phyloP scores from a whole-genome alignment of 2,888 invertebrate genomes.

The Polia nebulosa region DNA sequence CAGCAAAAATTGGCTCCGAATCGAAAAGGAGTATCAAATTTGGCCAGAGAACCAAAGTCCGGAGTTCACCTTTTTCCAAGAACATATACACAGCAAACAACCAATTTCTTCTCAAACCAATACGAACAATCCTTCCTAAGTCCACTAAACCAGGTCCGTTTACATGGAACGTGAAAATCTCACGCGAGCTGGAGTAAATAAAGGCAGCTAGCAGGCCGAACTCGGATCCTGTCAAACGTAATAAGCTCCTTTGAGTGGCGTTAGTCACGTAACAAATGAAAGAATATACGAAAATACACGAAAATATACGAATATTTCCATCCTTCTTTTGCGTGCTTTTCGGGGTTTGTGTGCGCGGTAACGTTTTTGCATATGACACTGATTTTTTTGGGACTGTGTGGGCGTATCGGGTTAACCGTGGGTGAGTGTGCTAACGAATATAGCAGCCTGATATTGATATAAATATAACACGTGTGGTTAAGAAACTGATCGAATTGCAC shows the following conservation, averaged over 20 bases:
- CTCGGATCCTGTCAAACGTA: constrained; percentile 75
- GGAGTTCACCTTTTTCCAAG: constrained; percentile 16
- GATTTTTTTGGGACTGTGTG: neutral
- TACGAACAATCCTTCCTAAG: constrained; percentile 42
- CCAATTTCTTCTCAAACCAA: constrained; percentile 34
- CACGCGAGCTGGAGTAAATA: constrained; percentile 63
- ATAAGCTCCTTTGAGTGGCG: constrained; percentile 79
- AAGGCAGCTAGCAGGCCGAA: constrained; percentile 60
- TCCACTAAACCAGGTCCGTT: constrained; percentile 56
- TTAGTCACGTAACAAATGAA: constrained; percentile 78
- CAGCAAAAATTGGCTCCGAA: too few relatives aligned
- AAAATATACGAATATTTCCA: constrained; percentile 71
- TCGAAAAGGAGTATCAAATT: too few relatives aligned
- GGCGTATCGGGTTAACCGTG: neutral
- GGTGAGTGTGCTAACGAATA: neutral
- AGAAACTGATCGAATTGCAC: neutral
- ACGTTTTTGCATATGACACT: constrained; percentile 34
- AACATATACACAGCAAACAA: constrained; percentile 1
- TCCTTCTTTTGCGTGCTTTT: constrained; percentile 64
- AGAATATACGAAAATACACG: constrained; percentile 71
- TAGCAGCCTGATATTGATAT: neutral
- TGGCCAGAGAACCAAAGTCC: too few relatives aligned
- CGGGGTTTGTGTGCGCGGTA: constrained; percentile 27
- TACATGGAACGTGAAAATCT: constrained; percentile 64
- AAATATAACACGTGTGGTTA: neutral